These are phyloP conservation scores for Phalera bucephala DNA, from an alignment of 2,888 invertebrate species.

Conservation along the genomic window DNA sequence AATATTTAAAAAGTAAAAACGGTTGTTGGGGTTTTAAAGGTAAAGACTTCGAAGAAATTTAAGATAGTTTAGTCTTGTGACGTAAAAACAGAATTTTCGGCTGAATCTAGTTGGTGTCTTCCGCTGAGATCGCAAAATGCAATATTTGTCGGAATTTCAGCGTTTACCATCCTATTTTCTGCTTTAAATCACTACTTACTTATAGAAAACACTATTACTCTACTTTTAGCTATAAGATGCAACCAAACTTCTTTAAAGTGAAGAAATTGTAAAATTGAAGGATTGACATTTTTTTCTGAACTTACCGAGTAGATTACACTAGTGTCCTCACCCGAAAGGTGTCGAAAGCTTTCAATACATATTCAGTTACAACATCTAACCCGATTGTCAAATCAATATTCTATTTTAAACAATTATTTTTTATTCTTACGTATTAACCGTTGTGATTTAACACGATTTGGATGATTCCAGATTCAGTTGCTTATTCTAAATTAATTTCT, in stretches of 20 bases:
- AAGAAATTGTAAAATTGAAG: constrained; percentile 1
- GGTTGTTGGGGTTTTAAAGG: too few relatives aligned
- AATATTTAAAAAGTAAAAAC: too few relatives aligned
- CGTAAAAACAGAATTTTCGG: constrained; percentile 22
- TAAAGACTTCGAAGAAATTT: too few relatives aligned
- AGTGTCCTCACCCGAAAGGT: constrained; percentile 27
- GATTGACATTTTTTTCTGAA: constrained; percentile 7
- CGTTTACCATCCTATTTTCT: constrained; percentile 6
- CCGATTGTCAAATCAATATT: constrained; percentile 48
- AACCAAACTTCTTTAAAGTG: background rate
- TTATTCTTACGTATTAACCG: constrained; percentile 64
- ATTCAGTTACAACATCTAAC: constrained; percentile 44
- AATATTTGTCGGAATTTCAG: constrained; percentile 13
- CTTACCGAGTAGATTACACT: constrained; percentile 35
- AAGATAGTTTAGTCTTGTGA: constrained; percentile 21
- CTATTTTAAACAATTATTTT: constrained; percentile 40
- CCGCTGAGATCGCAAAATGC: constrained; percentile 14
- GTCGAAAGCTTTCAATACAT: constrained; percentile 55
- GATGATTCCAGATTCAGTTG: constrained; percentile 53
- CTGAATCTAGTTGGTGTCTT: constrained; percentile 58
- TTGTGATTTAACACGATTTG: constrained; percentile 57
- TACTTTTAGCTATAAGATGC: constrained; percentile 4
- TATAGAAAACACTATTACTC: constrained; percentile 16
- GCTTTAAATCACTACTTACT: constrained; percentile 1
- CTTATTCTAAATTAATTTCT: constrained; percentile 50